Conservation (phyloP, 1,140 invertebrate genomes). For the Oryctes rhinoceros region DNA sequence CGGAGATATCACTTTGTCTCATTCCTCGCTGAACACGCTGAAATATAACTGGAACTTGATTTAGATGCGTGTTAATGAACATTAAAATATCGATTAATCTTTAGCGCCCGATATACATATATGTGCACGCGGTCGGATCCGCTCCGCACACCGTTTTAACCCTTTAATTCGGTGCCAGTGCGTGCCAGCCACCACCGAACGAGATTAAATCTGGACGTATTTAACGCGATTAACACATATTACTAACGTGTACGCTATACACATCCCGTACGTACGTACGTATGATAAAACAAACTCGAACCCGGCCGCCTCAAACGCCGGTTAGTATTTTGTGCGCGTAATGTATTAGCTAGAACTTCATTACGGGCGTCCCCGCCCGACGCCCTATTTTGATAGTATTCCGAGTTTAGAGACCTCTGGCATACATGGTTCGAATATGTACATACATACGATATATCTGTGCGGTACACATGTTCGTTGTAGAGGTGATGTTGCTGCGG, state of each 20-base stretch:
- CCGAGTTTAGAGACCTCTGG: neutral
- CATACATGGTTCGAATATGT: too few relatives aligned
- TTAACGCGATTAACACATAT: constrained; percentile 50
- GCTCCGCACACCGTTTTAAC: neutral
- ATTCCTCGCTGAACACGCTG: neutral
- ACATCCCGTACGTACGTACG: neutral
- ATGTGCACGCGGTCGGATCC: neutral
- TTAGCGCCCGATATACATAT: constrained; percentile 27
- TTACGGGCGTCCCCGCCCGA: neutral
- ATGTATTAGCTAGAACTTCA: neutral
- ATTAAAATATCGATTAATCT: constrained; percentile 52
- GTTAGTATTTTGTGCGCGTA: neutral
- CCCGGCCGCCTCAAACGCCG: neutral
- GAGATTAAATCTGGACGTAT: constrained; percentile 49
- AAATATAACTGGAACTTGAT: constrained; percentile 39
- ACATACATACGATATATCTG: neutral
- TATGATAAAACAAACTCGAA: constrained; percentile 25
- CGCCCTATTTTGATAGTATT: neutral
- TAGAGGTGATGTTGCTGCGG: neutral
- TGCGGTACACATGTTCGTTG: neutral
- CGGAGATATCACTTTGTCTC: too few relatives aligned
- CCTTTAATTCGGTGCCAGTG: constrained; percentile 50
- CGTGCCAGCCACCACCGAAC: constrained; percentile 47
- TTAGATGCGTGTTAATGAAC: constrained; percentile 50
- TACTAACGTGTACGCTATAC: constrained; percentile 43